A percentile compares a stretch with the other conserved stretches of the same genome.
These are phyloP conservation scores for Pangasius mekongensis DNA, from an alignment of 2,797 vertebrate genomes.

Conservation along the genomic window DNA sequence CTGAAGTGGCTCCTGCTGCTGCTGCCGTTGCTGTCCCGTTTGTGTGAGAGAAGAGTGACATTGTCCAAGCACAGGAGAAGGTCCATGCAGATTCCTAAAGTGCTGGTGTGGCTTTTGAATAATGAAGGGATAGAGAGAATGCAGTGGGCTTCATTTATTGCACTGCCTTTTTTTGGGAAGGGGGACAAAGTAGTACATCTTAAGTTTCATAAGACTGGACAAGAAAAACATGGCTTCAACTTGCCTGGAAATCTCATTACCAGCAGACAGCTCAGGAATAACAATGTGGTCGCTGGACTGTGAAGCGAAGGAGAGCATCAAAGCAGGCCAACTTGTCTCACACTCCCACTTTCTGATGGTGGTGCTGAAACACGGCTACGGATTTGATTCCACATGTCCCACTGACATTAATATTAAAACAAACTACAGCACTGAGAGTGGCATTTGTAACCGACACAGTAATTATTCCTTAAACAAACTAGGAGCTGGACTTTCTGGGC, in stretches of 20 bases:
- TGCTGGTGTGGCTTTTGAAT: conserved; percentile 24
- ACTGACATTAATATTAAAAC: conserved; percentile 59
- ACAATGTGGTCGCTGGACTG: conserved; percentile 61
- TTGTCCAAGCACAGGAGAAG: conserved; percentile 13
- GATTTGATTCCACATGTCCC: conserved; percentile 57
- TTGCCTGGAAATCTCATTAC: conserved; percentile 67
- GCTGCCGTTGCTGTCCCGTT: not conserved
- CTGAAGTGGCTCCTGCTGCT: conserved; percentile 20
- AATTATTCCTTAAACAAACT: conserved; percentile 57
- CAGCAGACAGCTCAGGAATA: conserved; percentile 61
- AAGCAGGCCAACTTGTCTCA: conserved; percentile 48
- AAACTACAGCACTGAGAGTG: conserved; percentile 46
- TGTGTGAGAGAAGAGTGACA: conserved; percentile 7
- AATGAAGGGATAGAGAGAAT: conserved; percentile 36
- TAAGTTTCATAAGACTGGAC: conserved; percentile 60
- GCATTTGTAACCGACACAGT: conserved; percentile 50
- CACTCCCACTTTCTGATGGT: conserved; percentile 52
- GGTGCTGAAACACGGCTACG: conserved; percentile 38
- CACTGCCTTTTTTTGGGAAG: conserved; percentile 43
- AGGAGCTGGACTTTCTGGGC: conserved; percentile 44
- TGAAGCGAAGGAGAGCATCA: conserved; percentile 58
- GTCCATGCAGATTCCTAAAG: conserved; percentile 16
- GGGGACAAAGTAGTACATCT: conserved; percentile 48
- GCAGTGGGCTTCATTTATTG: conserved; percentile 18
- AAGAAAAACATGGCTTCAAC: conserved; percentile 60